Percentiles rank a stretch among this genome's conserved stretches.
Conservation (phyloP, 2,113 vertebrate species). For the Eudyptes chrysolophus region DNA sequence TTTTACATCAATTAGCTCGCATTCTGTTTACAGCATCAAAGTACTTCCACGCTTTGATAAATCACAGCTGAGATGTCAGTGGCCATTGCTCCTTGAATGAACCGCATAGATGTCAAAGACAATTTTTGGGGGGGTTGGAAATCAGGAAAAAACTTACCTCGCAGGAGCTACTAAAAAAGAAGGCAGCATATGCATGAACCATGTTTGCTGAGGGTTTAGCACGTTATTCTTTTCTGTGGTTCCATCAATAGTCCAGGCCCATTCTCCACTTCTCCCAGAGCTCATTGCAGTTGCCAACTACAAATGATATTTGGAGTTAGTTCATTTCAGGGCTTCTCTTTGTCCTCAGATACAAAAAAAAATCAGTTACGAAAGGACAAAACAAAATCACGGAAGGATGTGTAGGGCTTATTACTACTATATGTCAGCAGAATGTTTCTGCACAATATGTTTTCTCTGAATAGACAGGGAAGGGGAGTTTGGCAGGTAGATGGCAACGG, state of each 20-base stretch:
- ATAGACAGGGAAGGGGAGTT: background rate
- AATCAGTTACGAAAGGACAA: background rate
- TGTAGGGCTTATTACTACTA: background rate
- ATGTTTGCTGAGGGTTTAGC: background rate
- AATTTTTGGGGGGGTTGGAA: background rate
- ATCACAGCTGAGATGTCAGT: background rate
- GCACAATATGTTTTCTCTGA: background rate
- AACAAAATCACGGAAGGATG: background rate
- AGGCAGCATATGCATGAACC: background rate
- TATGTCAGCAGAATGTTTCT: background rate
- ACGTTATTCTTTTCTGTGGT: background rate
- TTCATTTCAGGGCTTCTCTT: background rate
- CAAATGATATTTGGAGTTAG: background rate
- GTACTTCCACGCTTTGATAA: background rate
- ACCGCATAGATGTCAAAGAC: background rate
- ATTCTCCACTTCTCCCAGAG: background rate
- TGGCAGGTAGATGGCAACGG: background rate
- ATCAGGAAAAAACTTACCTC: background rate
- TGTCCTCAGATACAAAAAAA: background rate
- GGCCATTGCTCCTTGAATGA: background rate
- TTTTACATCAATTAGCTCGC: slow-evolving; percentile 14
- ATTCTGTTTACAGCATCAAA: background rate
- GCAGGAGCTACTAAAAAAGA: background rate
- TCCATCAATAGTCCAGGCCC: background rate
- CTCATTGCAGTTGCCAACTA: background rate